Conservation (phyloP, 2,113 vertebrate genomes). For the Sinocyclocheilus rhinocerous region DNA sequence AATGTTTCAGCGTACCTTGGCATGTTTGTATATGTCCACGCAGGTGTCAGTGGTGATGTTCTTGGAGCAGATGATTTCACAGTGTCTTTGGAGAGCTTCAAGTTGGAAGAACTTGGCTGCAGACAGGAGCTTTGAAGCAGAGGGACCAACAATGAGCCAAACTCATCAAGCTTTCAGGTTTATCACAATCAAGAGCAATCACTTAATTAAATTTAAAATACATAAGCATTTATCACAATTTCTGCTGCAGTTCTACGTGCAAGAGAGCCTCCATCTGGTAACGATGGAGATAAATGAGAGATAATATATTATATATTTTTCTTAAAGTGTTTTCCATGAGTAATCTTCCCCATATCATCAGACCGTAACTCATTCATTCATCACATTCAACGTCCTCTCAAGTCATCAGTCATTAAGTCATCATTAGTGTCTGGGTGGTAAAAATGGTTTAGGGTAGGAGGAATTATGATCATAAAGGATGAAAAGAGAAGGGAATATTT, state of each 20-base stretch:
- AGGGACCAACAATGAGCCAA: constrained; percentile 44
- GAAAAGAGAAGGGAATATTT: not conserved
- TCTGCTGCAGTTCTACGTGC: not conserved
- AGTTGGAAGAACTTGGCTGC: constrained; percentile 82
- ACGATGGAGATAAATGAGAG: not conserved
- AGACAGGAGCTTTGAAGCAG: constrained; percentile 74
- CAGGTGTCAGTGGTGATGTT: constrained; percentile 79
- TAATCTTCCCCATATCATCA: not conserved
- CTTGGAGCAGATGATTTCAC: constrained; percentile 84
- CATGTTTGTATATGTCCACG: constrained; percentile 79
- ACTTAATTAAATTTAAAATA: constrained; percentile 1
- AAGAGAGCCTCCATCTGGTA: not conserved
- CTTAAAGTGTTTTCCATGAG: not conserved
- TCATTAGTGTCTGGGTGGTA: not conserved
- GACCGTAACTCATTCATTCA: not conserved
- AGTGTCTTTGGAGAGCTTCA: constrained; percentile 80
- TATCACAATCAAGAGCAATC: constrained; percentile 5
- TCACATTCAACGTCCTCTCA: not conserved
- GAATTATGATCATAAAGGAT: not conserved
- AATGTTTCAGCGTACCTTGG: constrained; percentile 68
- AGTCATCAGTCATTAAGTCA: not conserved
- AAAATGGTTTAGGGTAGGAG: not conserved
- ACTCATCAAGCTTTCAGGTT: constrained; percentile 4
- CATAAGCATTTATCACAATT: not conserved
- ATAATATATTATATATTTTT: not conserved